Percentiles rank a stretch among this genome's conserved stretches.
phyloP scores from a whole-genome alignment of 1,140 invertebrate genomes.

The Nephila pilipes region DNA sequence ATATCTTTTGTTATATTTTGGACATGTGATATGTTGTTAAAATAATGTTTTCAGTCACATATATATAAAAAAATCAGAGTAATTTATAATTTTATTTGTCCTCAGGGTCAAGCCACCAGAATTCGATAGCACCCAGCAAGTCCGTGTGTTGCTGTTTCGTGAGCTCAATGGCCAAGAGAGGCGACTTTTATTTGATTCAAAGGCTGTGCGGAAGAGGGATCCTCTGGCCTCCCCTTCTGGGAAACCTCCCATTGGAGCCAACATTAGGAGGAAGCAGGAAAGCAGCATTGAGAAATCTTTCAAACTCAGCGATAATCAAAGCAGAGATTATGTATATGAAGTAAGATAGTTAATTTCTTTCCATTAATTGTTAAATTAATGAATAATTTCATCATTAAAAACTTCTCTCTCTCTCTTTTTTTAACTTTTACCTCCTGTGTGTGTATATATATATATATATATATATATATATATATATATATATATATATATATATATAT shows the following conservation, averaged over 20 bases:
- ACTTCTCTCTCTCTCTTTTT: too few species aligned
- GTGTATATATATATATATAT: too few species aligned
- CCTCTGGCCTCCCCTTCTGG: slow-evolving; percentile 71
- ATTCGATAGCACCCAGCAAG: slow-evolving; percentile 79
- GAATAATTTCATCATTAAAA: too few species aligned
- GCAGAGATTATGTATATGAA: slow-evolving; percentile 66
- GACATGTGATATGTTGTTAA: too few species aligned
- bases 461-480: too few species aligned
- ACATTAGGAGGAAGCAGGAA: slow-evolving; percentile 27
- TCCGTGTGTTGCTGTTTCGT: slow-evolving; percentile 89
- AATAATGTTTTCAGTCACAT: too few species aligned
- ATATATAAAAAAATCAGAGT: too few species aligned
- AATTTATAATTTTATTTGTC: slow-evolving; percentile 22
- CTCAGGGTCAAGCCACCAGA: slow-evolving; percentile 80
- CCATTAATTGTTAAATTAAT: not conserved
- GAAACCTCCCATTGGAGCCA: slow-evolving; percentile 15
- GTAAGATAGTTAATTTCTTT: slow-evolving; percentile 67
- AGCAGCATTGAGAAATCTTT: slow-evolving; percentile 71
- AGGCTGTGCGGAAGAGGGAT: slow-evolving; percentile 84
- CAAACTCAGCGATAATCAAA: slow-evolving; percentile 51
- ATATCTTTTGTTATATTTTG: too few species aligned
- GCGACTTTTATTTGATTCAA: slow-evolving; percentile 92
- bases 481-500: too few species aligned
- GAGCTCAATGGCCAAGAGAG: slow-evolving; percentile 91
- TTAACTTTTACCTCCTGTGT: too few species aligned